phyloP scores from a whole-genome alignment of 2,113 vertebrate species.

The Addax nasomaculatus region DNA sequence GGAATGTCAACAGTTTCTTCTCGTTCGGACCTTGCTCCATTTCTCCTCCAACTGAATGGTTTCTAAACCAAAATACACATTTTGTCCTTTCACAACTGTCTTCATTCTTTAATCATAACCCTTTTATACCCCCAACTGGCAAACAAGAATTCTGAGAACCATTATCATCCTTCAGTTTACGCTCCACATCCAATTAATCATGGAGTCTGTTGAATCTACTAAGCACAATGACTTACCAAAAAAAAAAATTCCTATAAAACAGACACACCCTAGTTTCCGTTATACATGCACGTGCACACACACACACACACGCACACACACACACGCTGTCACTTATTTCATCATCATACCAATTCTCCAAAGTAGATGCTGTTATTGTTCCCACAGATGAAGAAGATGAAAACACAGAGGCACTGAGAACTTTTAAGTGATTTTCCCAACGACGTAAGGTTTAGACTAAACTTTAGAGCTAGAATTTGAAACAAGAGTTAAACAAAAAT shows the following conservation, averaged over 20 bases:
- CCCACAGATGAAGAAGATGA: not conserved
- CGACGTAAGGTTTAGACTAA: not conserved
- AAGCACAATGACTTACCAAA: not conserved
- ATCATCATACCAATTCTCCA: not conserved
- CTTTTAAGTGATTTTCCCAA: not conserved
- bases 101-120: not conserved
- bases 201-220: not conserved
- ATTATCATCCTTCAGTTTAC: not conserved
- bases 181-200: not conserved
- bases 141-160: not conserved
- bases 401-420: not conserved
- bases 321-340: not conserved
- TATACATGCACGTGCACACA: too few relatives aligned
- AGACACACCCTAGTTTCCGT: not conserved
- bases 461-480: not conserved
- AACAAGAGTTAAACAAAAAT: not conserved
- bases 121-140: not conserved
- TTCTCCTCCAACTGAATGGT: not conserved
- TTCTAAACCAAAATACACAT: not conserved
- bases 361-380: not conserved
- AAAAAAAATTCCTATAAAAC: not conserved
- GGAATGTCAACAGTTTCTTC: not conserved
- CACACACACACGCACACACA: too few relatives aligned
- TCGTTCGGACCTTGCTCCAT: not conserved
- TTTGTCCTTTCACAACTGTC: not conserved